Base-by-base conservation (phyloP, 2,113 vertebrate species). In the Grammomys dolichurus region DNA sequence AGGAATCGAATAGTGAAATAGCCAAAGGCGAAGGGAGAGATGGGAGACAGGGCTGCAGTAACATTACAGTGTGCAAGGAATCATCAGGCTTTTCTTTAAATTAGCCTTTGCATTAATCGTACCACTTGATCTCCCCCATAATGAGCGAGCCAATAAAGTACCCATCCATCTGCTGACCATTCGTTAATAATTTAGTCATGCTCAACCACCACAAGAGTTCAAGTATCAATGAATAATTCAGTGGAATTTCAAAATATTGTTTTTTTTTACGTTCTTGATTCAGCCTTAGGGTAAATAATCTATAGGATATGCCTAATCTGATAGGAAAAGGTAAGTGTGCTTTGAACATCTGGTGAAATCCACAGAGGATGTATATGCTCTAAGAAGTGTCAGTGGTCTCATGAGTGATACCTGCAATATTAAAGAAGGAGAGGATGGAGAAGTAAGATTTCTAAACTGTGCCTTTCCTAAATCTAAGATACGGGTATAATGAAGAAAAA, bases 181-280 rank as follows among this genome's bases (percentile, higher is more conserved):
- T 97, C 90, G 65, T 96, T 96, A 97, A 95, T 96, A 97, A 97
- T 97, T 97, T 95, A 98, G 73, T 90, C 69, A 89, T 95, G 54
- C 84, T 92, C 77, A 36, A 75, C 91, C 90, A 97, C 86, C 89
- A 95, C 17, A 95, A 95, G 96, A 92, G 96, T 87, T 96, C 95
- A 97, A 91, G 72, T 76, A 89, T 75, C 67, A 91, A 89, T 97
- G 97, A 97, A 98, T 96, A 96, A 97, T 97, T 97, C 91, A 97
- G 93, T 89, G 58, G 94, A 95, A 95, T 94, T 96, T 94, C 48
- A 63, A 91, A 91, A 90, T 96, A 63, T 16, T 80, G 65, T 86
- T 85, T 97, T 40, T n/a, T 40, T 91, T 93, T 65, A 81, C 80
- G 48, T 24, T 94, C 58, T 94, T 43, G 46, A 85, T 95, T 96